A percentile compares a stretch with the other conserved stretches of the same genome.
Conservation (phyloP, 2,888 invertebrate species). For the Apotomis turbidana region DNA sequence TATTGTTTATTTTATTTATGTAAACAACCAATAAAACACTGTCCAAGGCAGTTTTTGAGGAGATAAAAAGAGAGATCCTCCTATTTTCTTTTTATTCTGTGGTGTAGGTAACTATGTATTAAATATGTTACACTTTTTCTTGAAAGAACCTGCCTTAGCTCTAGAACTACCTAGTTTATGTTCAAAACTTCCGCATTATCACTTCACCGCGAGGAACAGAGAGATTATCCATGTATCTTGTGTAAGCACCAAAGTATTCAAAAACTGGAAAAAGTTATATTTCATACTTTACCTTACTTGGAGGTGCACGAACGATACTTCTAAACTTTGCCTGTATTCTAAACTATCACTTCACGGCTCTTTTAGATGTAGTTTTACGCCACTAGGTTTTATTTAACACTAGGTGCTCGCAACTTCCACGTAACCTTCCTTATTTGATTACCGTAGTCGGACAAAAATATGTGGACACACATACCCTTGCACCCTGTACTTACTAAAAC, state of each 20-base stretch:
- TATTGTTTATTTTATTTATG: too few species aligned
- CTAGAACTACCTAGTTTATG: slow-evolving; percentile 28
- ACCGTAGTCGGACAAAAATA: too few species aligned
- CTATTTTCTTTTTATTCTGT: too few species aligned
- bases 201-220: slow-evolving; percentile 37
- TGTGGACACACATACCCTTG: too few species aligned
- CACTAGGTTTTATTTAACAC: not conserved
- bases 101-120: too few species aligned
- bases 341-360: slow-evolving; percentile 29
- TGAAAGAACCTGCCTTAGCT: slow-evolving; percentile 30
- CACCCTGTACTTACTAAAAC: too few species aligned
- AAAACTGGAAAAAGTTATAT: slow-evolving; percentile 52
- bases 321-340: slow-evolving; percentile 56
- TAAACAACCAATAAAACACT: too few species aligned
- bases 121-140: not conserved
- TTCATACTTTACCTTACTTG: slow-evolving; percentile 59
- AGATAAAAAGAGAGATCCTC: too few species aligned
- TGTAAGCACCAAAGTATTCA: slow-evolving; percentile 50
- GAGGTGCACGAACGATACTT: slow-evolving; percentile 48
- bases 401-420: too few species aligned
- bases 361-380: not conserved
- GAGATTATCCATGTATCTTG: slow-evolving; percentile 48
- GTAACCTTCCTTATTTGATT: too few species aligned
- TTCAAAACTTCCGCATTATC: slow-evolving; percentile 43
- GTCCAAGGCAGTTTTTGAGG: too few species aligned